Evolutionary conservation across 2,888 invertebrate genomes (phyloP).

Genomic region (Tridacna gigas): DNA sequence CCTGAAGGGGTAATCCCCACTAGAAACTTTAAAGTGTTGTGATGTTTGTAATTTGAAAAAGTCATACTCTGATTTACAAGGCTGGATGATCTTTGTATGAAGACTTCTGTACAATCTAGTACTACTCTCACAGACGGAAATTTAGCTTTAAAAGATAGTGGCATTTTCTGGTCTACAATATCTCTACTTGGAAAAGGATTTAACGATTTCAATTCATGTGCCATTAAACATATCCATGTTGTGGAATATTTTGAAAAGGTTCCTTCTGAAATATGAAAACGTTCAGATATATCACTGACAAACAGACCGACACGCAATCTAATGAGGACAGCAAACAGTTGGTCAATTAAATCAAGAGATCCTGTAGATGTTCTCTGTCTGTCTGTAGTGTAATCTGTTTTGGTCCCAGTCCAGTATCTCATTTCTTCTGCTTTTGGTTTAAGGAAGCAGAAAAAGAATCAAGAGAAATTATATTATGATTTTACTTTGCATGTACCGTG

Average conservation of each 20-base stretch:
- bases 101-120: constrained; percentile 64
- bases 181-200: neutral
- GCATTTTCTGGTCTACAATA: constrained; percentile 27
- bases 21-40: constrained; percentile 48
- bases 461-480: too few species aligned
- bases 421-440: too few species aligned
- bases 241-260: constrained; percentile 21
- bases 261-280: constrained; percentile 13
- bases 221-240: constrained; percentile 21
- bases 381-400: too few species aligned
- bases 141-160: constrained; percentile 38
- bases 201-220: neutral
- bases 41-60: constrained; percentile 44
- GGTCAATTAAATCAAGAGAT: neutral
- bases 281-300: constrained; percentile 11
- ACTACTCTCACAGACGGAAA: constrained; percentile 52
- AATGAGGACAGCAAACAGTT: constrained; percentile 10
- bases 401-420: too few species aligned
- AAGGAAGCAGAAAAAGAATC: too few species aligned
- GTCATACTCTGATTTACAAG: neutral
- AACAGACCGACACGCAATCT: constrained; percentile 33
- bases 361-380: neutral
- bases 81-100: constrained; percentile 32
- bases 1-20: constrained; percentile 53
- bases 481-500: too few species aligned